Conservation (phyloP, 2,797 vertebrate species). For the Typhlichthys eigenmanni region DNA sequence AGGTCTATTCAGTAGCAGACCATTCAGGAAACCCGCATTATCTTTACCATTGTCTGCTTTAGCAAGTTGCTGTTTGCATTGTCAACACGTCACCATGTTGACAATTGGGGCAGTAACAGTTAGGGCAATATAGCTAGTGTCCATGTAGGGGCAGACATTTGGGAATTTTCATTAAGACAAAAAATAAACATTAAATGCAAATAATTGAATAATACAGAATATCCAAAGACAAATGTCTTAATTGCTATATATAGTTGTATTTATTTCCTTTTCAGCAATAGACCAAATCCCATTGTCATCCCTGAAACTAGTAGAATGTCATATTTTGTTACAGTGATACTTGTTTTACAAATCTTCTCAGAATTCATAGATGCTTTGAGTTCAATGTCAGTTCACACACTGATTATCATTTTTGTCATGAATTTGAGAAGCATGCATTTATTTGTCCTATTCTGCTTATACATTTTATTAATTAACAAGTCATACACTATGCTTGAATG, state of each 20-base stretch:
- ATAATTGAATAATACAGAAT: constrained; percentile 5
- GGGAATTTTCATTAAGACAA: neutral
- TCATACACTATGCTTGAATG: constrained; percentile 29
- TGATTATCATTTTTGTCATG: constrained; percentile 19
- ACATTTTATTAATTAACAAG: constrained; percentile 38
- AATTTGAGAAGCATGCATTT: constrained; percentile 43
- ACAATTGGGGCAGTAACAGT: neutral
- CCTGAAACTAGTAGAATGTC: neutral
- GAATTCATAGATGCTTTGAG: neutral
- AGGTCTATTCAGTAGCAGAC: constrained; percentile 20
- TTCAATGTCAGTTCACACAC: constrained; percentile 35
- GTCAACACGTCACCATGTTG: constrained; percentile 5
- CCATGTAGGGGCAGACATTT: constrained; percentile 7
- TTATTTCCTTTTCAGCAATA: neutral
- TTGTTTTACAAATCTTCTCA: constrained; percentile 4
- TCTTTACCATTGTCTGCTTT: neutral
- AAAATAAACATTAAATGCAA: too few species aligned
- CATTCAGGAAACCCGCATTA: neutral
- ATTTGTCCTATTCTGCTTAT: constrained; percentile 36
- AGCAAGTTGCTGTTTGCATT: constrained; percentile 16
- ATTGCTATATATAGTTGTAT: neutral
- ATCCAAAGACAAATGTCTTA: constrained; percentile 1
- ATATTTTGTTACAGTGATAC: too few species aligned
- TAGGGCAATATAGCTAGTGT: constrained; percentile 1
- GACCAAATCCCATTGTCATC: neutral